Base-by-base conservation (phyloP, 2,797 vertebrate genomes). In the Cryptoprocta ferox region DNA sequence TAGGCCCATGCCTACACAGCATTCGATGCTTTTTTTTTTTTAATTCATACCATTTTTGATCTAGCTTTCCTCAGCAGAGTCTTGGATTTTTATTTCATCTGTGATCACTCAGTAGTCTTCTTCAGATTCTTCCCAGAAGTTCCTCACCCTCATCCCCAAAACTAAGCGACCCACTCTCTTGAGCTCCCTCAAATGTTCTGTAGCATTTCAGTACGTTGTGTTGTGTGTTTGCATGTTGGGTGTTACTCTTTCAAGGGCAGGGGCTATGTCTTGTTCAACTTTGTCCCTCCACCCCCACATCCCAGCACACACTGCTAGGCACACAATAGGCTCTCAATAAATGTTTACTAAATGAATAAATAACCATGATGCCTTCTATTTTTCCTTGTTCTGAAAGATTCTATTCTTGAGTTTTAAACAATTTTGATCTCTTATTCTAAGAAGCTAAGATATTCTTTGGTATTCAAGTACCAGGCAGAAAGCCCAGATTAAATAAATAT, bases 71-170 rank as follows among this genome's bases (percentile, higher is more conserved):
- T 78, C 16, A 91, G 56, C 48, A 39, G 32, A 59, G 16, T 50
- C 71, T 92, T 87, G 35, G 63, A 65, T 63, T 82, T 79, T 91
- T 79, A 90, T 94, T 91, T 95, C 24, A 81, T 32, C 10, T 94
- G 35, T 84, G 75, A 37, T 92, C 59, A 37, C 28, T 75, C 7
- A 59, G 1, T 11, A 68, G 4, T 83, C 45, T 96, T 89, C 79
- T 85, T 91, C 32, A 78, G 45, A 56, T 48, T 95, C 53, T 95
- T 89, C 48, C 65, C 14, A 45, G 37, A 90, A 87, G 50, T 89
- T 96, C 61, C 45, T 89, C 5, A 66, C 24, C 26, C 18, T 82
- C 24, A 39, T 86, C 37, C n/a, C 61, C 42, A 85, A 73, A 65
- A 12, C 45, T 85, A 71, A 82, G 66, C 32, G 42, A 50, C 4